Percentiles rank a stretch among this genome's conserved stretches.
phyloP scores from a whole-genome alignment of 2,888 invertebrate species.

The Tiliacea citrago region DNA sequence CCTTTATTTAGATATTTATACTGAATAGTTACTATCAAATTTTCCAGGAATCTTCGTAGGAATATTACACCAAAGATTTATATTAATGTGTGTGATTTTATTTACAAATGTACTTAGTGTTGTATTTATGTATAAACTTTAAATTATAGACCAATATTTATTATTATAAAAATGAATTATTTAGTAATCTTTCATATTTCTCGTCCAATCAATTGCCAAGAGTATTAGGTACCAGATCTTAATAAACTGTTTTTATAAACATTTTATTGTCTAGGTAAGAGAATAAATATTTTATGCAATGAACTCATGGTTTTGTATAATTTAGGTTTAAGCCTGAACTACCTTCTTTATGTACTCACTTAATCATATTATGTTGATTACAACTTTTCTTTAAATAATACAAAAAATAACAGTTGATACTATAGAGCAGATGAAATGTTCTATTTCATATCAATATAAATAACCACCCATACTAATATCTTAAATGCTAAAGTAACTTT shows the following conservation, averaged over 20 bases:
- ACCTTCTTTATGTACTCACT: not conserved
- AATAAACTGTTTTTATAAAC: conserved; percentile 39
- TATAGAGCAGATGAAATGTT: not conserved
- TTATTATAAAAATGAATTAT: conserved; percentile 28
- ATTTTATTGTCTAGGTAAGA: conserved; percentile 46
- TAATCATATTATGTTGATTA: not conserved
- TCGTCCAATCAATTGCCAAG: conserved; percentile 34
- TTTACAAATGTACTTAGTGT: conserved; percentile 54
- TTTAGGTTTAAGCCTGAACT: not conserved
- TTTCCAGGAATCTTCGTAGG: conserved; percentile 83
- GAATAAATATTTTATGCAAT: conserved; percentile 59
- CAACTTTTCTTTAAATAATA: not conserved
- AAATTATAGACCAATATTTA: conserved; percentile 42
- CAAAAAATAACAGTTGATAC: not conserved
- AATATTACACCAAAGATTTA: conserved; percentile 57
- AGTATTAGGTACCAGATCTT: not conserved
- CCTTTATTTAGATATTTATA: conserved; percentile 80
- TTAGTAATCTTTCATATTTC: conserved; percentile 44
- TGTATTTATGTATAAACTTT: conserved; percentile 46
- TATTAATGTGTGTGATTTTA: conserved; percentile 51
- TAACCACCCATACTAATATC: not conserved
- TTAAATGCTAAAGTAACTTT: not conserved
- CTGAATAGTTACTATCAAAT: conserved; percentile 72
- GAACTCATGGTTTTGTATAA: conserved; percentile 23
- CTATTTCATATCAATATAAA: not conserved